Base-by-base conservation (phyloP, 2,888 invertebrate species). In the Sinopyrophorus schimmeli region DNA sequence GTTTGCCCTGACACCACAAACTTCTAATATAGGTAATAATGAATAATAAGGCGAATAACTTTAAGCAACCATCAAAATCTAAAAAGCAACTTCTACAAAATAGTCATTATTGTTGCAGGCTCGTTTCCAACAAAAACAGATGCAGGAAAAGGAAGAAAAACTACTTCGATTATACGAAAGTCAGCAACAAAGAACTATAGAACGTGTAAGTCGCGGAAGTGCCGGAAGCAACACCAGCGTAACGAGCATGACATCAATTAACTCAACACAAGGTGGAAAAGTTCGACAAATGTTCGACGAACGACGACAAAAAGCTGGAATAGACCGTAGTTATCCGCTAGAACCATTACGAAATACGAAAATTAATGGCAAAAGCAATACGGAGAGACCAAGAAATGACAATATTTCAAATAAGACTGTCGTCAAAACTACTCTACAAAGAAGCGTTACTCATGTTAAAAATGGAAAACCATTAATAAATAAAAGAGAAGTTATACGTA, bases 281-380 rank as follows among this genome's bases (percentile, higher is more conserved):
- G 89, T 90, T 16, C 83, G 91, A 7, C 90, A 90, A 75, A 86
- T 91, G 86, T 91, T 91, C 65, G 88, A 90, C 65, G 90, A 90
- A 68, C 80, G 89, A 15, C 80, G 89, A 23, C 86, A 86, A 59
- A 79, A 79, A 46, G 83, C 82, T 2, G 89, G 89, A 20, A 84
- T 89, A 55, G 90, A 91, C 73, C 85, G 86, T 62, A 89, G 89
- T 66, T 86, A 89, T 71, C 90, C 89, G 0, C 75, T 91, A 1
- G 86, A 89, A 64, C 91, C 91, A 0, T 78, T 91, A 42, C 80
- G 80, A 54, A 61, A 75, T 75, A 61, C 66, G 63, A 58, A 53
- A 16, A 57, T 49, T 11, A 51, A 43, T 20, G 42, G 42, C 3
- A 37, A 42, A 26, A 21, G 17, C 42, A 71, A 70, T 24, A 38